A percentile compares a stretch with the other conserved stretches of the same genome.
Evolutionary conservation across 2,113 vertebrate species (phyloP).

Genomic region (Nothocercus julius): DNA sequence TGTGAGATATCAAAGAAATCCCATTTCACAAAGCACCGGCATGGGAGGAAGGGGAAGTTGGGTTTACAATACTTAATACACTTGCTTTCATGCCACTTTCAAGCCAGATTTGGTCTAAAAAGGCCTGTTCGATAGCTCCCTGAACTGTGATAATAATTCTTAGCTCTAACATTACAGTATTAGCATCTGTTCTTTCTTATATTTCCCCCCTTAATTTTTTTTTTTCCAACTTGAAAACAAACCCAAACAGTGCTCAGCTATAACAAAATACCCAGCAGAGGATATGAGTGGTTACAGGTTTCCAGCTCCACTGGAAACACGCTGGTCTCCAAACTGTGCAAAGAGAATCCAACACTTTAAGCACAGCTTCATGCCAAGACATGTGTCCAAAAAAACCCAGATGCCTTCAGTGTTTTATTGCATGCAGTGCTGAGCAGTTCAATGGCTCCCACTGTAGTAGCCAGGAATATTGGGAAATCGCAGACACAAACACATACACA

Average conservation of each 20-base stretch:
- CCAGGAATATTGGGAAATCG: conserved; percentile 67
- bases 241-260: conserved; percentile 60
- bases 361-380: conserved; percentile 65
- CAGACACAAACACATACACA: conserved; percentile 65
- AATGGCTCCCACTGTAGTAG: conserved; percentile 47
- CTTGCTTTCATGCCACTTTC: conserved; percentile 44
- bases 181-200: conserved; percentile 66
- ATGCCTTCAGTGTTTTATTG: conserved; percentile 75
- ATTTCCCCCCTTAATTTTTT: conserved; percentile 28
- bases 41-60: neutral
- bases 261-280: conserved; percentile 68
- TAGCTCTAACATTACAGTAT: conserved; percentile 28
- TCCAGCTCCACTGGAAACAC: conserved; percentile 70
- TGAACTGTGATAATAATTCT: conserved; percentile 20
- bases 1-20: neutral
- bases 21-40: neutral
- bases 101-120: conserved; percentile 22
- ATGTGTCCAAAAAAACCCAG: conserved; percentile 73
- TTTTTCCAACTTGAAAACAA: conserved; percentile 58
- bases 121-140: conserved; percentile 23
- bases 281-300: conserved; percentile 65
- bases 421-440: conserved; percentile 51
- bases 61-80: neutral
- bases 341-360: conserved; percentile 68
- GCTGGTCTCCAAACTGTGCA: conserved; percentile 58